phyloP scores from a whole-genome alignment of 2,797 vertebrate genomes.

The Mus caroli region DNA sequence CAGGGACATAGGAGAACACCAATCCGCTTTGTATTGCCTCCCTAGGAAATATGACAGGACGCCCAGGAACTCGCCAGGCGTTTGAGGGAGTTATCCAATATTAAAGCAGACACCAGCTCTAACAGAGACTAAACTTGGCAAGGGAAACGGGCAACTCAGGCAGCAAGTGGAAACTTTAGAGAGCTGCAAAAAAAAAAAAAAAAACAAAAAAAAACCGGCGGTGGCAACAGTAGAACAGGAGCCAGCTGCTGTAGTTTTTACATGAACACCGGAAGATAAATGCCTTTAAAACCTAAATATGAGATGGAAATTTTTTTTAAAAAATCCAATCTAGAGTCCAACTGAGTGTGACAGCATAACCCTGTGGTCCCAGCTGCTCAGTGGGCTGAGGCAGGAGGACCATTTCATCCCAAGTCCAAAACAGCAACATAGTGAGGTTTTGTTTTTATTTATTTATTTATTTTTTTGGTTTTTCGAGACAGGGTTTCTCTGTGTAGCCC shows the following conservation, averaged over 20 bases:
- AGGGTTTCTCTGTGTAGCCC: too few species aligned
- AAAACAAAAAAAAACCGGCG: too few species aligned
- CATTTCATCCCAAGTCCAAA: not conserved
- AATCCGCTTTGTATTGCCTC: not conserved
- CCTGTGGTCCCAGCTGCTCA: not conserved
- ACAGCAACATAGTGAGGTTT: not conserved
- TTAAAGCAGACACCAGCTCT: constrained; percentile 1
- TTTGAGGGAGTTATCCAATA: not conserved
- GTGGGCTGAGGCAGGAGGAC: not conserved
- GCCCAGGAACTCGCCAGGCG: not conserved
- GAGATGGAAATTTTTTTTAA: not conserved
- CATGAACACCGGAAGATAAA: not conserved
- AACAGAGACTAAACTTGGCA: constrained; percentile 17
- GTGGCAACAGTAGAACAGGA: not conserved
- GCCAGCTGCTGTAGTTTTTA: not conserved
- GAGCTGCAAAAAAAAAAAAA: not conserved
- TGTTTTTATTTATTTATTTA: too few species aligned
- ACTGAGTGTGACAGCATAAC: too few species aligned
- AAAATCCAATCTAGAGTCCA: not conserved
- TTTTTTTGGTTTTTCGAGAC: too few species aligned
- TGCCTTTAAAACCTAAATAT: not conserved
- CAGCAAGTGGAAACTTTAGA: not conserved
- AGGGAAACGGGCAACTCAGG: not conserved
- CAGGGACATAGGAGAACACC: not conserved
- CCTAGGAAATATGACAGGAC: not conserved